Evolutionary conservation across 2,888 invertebrate genomes (phyloP).

Genomic region (Tridacna crocea): DNA sequence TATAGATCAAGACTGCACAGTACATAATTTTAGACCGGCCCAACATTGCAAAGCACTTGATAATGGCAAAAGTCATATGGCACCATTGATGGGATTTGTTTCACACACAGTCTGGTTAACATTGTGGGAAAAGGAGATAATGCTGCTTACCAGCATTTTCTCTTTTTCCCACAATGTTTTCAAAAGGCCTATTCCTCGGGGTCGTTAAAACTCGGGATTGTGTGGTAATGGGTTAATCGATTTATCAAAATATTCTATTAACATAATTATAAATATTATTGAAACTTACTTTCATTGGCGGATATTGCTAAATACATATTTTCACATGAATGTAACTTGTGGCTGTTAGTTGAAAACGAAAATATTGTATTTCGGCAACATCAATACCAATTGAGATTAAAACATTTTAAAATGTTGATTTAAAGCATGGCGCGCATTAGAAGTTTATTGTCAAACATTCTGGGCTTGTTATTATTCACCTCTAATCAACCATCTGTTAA

Average conservation of each 20-base stretch:
- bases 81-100: too few species aligned
- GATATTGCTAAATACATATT: conserved; percentile 21
- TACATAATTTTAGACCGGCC: too few species aligned
- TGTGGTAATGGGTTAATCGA: too few species aligned
- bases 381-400: conserved; percentile 2
- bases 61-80: too few species aligned
- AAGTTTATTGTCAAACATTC: conserved; percentile 19
- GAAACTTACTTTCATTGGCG: conserved; percentile 10
- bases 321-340: neutral
- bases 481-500: conserved; percentile 20
- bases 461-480: conserved; percentile 15
- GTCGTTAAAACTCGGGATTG: too few species aligned
- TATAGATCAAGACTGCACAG: too few species aligned
- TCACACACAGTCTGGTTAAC: too few species aligned
- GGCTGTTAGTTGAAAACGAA: neutral
- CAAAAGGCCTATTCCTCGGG: too few species aligned
- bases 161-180: too few species aligned
- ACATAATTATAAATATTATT: conserved; percentile 3
- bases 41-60: too few species aligned
- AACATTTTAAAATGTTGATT: conserved; percentile 24
- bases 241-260: neutral
- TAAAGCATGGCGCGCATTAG: conserved; percentile 8
- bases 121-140: too few species aligned
- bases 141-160: too few species aligned
- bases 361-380: conserved; percentile 4